Evolutionary conservation across 2,888 invertebrate species (phyloP).

Genomic region (Stenoptilia bipunctidactyla): DNA sequence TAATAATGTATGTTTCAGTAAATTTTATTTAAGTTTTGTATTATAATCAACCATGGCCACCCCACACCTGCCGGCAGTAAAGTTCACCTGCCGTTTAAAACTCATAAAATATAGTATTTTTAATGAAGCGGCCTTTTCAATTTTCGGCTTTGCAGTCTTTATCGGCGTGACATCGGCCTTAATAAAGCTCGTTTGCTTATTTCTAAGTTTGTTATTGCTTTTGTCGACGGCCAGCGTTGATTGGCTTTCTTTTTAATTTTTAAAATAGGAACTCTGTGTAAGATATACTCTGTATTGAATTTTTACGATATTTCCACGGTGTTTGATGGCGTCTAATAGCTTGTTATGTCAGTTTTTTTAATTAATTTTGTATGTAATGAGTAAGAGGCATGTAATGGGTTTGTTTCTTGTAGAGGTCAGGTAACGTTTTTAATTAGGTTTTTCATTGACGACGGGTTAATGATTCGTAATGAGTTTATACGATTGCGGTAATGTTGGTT

Average conservation of each 20-base stretch:
- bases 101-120: slow-evolving; percentile 66
- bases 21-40: slow-evolving; percentile 5
- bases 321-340: slow-evolving; percentile 12
- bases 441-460: background rate
- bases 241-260: slow-evolving; percentile 55
- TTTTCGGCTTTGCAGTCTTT: slow-evolving; percentile 61
- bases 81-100: slow-evolving; percentile 63
- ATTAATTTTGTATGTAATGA: too few species aligned
- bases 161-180: slow-evolving; percentile 68
- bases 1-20: too few species aligned
- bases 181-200: slow-evolving; percentile 54
- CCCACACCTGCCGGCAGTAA: slow-evolving; percentile 31
- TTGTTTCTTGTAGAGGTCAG: background rate
- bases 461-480: background rate
- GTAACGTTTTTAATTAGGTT: background rate
- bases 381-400: background rate
- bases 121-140: slow-evolving; percentile 67
- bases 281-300: slow-evolving; percentile 44
- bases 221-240: slow-evolving; percentile 34
- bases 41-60: slow-evolving; percentile 30
- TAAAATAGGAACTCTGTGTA: slow-evolving; percentile 23
- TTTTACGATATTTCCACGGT: slow-evolving; percentile 31
- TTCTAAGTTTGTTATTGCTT: slow-evolving; percentile 30
- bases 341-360: too few species aligned
- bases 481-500: too few species aligned